Evolutionary conservation across 2,888 invertebrate genomes (phyloP).

Genomic region (Trissoscelio sp.): DNA sequence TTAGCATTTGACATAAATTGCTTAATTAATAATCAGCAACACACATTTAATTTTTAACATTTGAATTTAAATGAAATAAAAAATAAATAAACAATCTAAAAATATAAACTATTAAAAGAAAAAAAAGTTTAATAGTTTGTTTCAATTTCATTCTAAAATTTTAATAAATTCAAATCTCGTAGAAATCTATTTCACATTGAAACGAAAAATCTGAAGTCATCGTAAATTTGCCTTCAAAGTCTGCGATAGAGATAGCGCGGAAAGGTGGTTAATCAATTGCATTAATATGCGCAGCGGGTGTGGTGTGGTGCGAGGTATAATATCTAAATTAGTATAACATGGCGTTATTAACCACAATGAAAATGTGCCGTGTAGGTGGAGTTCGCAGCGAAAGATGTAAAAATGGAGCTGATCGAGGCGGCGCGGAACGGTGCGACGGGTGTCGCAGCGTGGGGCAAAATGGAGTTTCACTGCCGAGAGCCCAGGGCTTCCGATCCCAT

Average conservation of each 20-base stretch:
- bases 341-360: conserved; percentile 21
- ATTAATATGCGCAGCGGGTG: neutral
- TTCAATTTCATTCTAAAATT: neutral
- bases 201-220: conserved; percentile 1
- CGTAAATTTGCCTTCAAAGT: conserved; percentile 1
- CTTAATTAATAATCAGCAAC: too few relatives aligned
- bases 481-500: conserved; percentile 95
- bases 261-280: conserved; percentile 9
- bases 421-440: conserved; percentile 91
- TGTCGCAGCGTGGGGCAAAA: conserved; percentile 86
- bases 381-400: conserved; percentile 94
- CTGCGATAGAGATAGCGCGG: neutral
- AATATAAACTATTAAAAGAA: too few relatives aligned
- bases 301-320: neutral
- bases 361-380: conserved; percentile 89
- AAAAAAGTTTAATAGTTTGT: neutral
- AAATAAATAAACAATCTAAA: too few relatives aligned
- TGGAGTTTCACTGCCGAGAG: conserved; percentile 94
- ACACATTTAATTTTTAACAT: too few relatives aligned
- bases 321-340: conserved; percentile 13
- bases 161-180: neutral
- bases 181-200: neutral
- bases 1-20: too few relatives aligned
- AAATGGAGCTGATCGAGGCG: conserved; percentile 94
- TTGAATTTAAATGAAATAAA: too few relatives aligned